Percentiles rank a stretch among this genome's conserved stretches.
Conservation (phyloP, 2,888 invertebrate species). For the Scaptodrosophila latifasciaeformis region DNA sequence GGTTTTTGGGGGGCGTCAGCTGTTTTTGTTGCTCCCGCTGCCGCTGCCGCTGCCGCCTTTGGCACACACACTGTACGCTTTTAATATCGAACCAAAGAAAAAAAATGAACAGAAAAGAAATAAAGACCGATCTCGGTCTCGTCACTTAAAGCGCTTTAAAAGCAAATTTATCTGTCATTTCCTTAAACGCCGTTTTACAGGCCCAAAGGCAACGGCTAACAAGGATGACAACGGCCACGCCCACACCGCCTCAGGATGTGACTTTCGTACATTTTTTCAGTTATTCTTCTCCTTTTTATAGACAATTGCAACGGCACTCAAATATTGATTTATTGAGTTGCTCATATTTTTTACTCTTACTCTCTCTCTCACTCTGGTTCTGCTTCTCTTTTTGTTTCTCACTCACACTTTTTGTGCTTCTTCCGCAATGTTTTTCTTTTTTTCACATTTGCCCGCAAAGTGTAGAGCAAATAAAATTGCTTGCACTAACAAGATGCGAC, state of each 20-base stretch:
- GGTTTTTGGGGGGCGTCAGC: neutral
- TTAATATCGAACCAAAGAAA: too few relatives aligned
- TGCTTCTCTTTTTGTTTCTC: slow-evolving; percentile 12
- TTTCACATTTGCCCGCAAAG: slow-evolving; percentile 3
- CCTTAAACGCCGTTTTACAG: slow-evolving; percentile 38
- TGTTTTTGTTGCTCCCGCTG: too few relatives aligned
- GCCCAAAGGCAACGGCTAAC: neutral
- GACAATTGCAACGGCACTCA: slow-evolving; percentile 51
- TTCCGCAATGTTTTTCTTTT: slow-evolving; percentile 9
- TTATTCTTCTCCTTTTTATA: slow-evolving; percentile 22
- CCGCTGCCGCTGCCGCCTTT: too few relatives aligned
- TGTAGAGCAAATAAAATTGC: slow-evolving; percentile 38
- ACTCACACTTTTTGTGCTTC: slow-evolving; percentile 20
- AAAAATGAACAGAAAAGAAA: too few relatives aligned
- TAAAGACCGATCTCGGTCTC: too few relatives aligned
- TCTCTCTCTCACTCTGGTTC: slow-evolving; percentile 21
- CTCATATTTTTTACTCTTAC: slow-evolving; percentile 35
- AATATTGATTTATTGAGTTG: slow-evolving; percentile 62
- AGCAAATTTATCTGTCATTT: slow-evolving; percentile 58
- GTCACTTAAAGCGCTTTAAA: slow-evolving; percentile 40
- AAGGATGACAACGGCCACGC: neutral
- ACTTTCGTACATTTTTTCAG: neutral
- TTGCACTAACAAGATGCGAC: slow-evolving; percentile 3
- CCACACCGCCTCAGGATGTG: too few relatives aligned
- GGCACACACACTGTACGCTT: too few relatives aligned